Evolutionary conservation across 92 coral and sea anemone species (phyloP), one percentile per base, ranked within the genome.

Genomic region (Porites evermanni): DNA sequence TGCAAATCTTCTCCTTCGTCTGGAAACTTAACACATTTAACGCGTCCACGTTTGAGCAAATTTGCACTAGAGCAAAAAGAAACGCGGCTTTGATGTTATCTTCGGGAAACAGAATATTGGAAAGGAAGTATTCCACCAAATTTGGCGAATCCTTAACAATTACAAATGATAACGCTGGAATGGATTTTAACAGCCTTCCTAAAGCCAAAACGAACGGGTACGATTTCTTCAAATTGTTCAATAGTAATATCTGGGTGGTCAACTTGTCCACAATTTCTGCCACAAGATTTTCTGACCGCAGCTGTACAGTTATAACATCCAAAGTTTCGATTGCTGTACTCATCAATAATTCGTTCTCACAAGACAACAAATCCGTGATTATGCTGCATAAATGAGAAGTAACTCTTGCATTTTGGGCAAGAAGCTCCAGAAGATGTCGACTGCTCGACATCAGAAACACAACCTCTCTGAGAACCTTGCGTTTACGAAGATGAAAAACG

Each of bases 401-500:
- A 29, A 97, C 87, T 50, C 79, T 78, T 29, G 88, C 18, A 78
- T 92, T 92, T 58, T 59, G 84, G 21, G 82, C 26, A 47, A 97
- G 91, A 26, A 86, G 75, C 44, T 85, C 81, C 61, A 80, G 58
- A 26, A 94, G 88, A 65, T 79, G 77, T 50, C 73, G 82, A 67
- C 87, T 89, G 82, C 80, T 91, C 50, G 98, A 88, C 6, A 95
- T 72, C 59, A 93, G 68, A 53, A 84, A 71, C 38, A 92, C 87
- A 20, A 97, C 65, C 82, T 97, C 99, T 16, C 91, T 87, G 32
- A 97, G 95, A 21, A 87, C 88, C 89, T 95, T 94, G 75, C 94
- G 89, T 84, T 93, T 95, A 60, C 97, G 87, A 12, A 95, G 82
- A 17, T 87, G 85, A 72, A 91, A 89, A 72, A 88, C 92, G 17